Evolutionary conservation across 2,888 invertebrate genomes (phyloP).

Genomic region (Tenthredo distinguenda): DNA sequence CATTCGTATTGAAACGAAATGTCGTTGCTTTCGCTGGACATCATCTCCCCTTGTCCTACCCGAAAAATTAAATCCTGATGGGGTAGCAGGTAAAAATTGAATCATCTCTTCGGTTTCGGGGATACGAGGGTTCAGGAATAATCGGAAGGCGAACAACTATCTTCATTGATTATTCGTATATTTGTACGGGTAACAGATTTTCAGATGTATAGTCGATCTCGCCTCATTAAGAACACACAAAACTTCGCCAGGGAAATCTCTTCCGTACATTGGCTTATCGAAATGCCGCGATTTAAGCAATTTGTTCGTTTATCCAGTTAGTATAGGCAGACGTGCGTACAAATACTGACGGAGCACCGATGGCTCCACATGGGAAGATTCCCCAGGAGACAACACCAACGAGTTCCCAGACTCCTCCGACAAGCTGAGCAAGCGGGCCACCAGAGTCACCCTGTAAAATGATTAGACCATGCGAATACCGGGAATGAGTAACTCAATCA

Average conservation of each 20-base stretch:
- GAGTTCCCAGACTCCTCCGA: constrained; percentile 85
- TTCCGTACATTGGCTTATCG: not conserved
- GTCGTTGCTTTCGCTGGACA: not conserved
- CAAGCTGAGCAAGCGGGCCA: constrained; percentile 77
- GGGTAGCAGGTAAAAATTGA: no score
- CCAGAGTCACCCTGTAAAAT: constrained; percentile 80
- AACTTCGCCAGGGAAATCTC: not conserved
- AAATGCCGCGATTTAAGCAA: not conserved
- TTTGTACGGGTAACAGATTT: not conserved
- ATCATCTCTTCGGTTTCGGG: not conserved
- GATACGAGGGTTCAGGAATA: not conserved
- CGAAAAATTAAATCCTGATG: no score
- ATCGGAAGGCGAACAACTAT: not conserved
- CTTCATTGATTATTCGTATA: not conserved
- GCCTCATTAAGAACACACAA: not conserved
- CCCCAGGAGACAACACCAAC: constrained; percentile 80
- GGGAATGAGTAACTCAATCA: not conserved
- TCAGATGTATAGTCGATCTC: not conserved
- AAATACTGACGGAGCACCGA: constrained; percentile 77
- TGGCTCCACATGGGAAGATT: constrained; percentile 77
- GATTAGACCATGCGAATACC: not conserved
- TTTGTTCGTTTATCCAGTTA: constrained; percentile 72
- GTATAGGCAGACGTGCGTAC: constrained; percentile 76
- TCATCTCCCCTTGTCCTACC: not conserved
- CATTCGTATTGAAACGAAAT: not conserved